Evolutionary conservation across 2,888 invertebrate species (phyloP).

Genomic region (Lissocephala sabroskyi): DNA sequence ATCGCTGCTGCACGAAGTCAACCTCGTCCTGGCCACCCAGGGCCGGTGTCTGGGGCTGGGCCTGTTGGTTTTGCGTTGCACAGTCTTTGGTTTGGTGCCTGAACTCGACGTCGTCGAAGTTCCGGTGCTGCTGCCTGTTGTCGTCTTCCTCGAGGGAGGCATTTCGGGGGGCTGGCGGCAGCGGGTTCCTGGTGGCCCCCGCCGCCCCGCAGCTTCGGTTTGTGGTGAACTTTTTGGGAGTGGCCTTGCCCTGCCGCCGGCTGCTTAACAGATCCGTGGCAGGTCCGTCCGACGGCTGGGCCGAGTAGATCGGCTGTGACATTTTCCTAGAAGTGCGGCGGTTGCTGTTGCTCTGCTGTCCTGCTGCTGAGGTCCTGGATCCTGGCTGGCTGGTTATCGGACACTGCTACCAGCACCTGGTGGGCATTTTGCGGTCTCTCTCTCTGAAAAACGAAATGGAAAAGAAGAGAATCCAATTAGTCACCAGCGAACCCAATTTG

Average conservation of each 20-base stretch:
- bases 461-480: conserved; percentile 42
- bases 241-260: conserved; percentile 45
- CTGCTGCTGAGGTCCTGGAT: conserved; percentile 20
- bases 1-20: conserved; percentile 64
- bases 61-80: conserved; percentile 16
- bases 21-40: conserved; percentile 48
- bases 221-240: conserved; percentile 48
- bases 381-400: background rate
- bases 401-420: conserved; percentile 11
- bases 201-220: conserved; percentile 44
- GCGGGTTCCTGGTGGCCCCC: background rate
- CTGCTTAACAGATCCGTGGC: conserved; percentile 41
- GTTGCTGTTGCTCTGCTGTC: too few species aligned
- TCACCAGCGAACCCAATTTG: conserved; percentile 4
- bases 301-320: conserved; percentile 67
- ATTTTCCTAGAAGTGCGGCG: too few species aligned
- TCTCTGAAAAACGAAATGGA: background rate
- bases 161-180: conserved; percentile 40
- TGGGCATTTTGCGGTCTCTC: conserved; percentile 2
- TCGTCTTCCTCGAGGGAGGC: conserved; percentile 53
- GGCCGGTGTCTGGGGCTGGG: background rate
- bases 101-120: conserved; percentile 46
- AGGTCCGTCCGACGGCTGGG: conserved; percentile 70
- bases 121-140: too few species aligned
- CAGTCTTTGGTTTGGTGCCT: conserved; percentile 41